Evolutionary conservation across 2,888 invertebrate species (phyloP).

Genomic region (Drosophila histrio): DNA sequence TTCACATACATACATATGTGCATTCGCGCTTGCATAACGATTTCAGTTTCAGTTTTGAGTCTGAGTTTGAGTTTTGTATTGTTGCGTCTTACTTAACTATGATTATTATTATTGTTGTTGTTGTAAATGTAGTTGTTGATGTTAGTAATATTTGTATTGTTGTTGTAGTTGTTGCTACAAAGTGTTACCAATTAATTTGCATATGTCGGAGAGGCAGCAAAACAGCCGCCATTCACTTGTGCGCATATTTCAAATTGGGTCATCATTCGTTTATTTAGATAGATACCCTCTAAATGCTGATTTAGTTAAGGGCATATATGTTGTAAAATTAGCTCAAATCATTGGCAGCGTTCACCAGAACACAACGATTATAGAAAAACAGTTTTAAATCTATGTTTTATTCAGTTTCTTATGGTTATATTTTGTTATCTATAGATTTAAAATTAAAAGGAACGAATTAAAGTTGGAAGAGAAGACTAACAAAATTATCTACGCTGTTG

Average conservation of each 20-base stretch:
- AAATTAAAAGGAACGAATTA: too few species aligned
- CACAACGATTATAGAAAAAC: too few species aligned
- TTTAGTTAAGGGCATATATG: neutral
- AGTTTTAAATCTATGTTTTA: too few species aligned
- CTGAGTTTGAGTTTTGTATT: conserved; percentile 43
- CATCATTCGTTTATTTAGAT: conserved; percentile 49
- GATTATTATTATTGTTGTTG: conserved; percentile 24
- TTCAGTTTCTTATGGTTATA: too few species aligned
- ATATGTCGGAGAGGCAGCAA: conserved; percentile 57
- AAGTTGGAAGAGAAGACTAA: too few species aligned
- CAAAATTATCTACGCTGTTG: too few species aligned
- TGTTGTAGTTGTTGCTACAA: conserved; percentile 41
- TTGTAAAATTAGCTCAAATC: neutral
- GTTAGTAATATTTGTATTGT: conserved; percentile 29
- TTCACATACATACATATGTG: conserved; percentile 34
- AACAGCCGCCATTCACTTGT: conserved; percentile 62
- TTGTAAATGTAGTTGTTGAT: conserved; percentile 19
- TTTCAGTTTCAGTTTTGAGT: conserved; percentile 29
- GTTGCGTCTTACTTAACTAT: conserved; percentile 55
- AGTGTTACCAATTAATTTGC: conserved; percentile 79
- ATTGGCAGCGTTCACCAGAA: too few species aligned
- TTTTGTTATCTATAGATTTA: too few species aligned
- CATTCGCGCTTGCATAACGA: conserved; percentile 49
- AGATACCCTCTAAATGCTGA: conserved; percentile 26
- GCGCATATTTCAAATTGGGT: conserved; percentile 55